phyloP scores from a whole-genome alignment of 2,113 vertebrate genomes.

The Phalacrocorax carbo region DNA sequence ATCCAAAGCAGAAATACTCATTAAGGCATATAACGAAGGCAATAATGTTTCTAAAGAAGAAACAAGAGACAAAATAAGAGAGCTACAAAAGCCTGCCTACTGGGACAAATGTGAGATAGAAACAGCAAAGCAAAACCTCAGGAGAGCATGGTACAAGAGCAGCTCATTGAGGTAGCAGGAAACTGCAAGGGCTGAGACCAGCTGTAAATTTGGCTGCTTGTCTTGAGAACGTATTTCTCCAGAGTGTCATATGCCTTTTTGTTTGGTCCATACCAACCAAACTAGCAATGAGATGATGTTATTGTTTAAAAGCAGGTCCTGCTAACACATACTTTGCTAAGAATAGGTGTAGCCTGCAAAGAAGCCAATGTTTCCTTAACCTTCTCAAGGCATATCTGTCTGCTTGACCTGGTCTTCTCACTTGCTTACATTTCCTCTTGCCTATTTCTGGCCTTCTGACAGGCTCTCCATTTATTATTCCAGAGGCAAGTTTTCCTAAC shows the following conservation, averaged over 20 bases:
- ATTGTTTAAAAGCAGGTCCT: slow-evolving; percentile 12
- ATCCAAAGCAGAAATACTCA: not conserved
- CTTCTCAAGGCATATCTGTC: not conserved
- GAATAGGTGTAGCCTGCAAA: slow-evolving; percentile 20
- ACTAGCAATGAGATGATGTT: slow-evolving; percentile 2
- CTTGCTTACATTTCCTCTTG: not conserved
- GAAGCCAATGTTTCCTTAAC: slow-evolving; percentile 14
- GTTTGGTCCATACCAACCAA: not conserved
- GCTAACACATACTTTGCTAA: slow-evolving; percentile 45
- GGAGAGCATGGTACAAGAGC: not conserved
- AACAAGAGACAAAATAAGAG: not conserved
- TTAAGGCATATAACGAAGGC: not conserved
- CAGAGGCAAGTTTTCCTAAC: not conserved
- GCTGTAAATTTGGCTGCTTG: not conserved
- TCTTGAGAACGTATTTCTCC: not conserved
- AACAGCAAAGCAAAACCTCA: not conserved
- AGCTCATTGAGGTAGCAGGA: not conserved
- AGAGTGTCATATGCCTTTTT: not conserved
- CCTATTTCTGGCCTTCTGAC: not conserved
- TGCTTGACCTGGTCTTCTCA: not conserved
- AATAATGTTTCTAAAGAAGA: not conserved
- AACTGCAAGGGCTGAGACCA: not conserved
- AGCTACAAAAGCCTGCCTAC: not conserved
- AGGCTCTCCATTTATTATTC: not conserved
- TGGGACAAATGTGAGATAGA: not conserved